These are phyloP conservation scores for Lamprologus tigripictilis DNA, from an alignment of 2,113 vertebrate species.

Conservation along the genomic window DNA sequence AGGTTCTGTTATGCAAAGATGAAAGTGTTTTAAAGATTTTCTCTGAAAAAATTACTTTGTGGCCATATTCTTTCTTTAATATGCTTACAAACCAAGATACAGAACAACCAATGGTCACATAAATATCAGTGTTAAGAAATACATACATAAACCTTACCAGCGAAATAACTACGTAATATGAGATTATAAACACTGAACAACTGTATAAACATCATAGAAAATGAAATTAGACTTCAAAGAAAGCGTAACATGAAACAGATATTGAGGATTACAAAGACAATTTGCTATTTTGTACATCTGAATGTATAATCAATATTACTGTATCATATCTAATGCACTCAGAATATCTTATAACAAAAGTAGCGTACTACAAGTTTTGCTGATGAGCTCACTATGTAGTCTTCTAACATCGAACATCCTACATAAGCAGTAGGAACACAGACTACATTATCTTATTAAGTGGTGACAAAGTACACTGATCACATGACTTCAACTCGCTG, in stretches of 20 bases:
- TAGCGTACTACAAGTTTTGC: fast-evolving
- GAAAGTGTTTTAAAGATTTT: neutral
- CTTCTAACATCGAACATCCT: neutral
- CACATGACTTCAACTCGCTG: neutral
- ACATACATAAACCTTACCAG: neutral
- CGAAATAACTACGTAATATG: fast-evolving
- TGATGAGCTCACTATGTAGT: neutral
- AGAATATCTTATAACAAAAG: neutral
- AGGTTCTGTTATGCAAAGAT: neutral
- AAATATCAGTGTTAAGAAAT: neutral
- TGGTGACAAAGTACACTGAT: neutral
- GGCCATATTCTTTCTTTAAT: neutral
- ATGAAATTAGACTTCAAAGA: neutral
- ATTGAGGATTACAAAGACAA: neutral
- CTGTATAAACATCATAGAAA: neutral
- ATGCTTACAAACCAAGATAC: neutral
- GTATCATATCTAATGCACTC: neutral
- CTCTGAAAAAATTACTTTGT: neutral
- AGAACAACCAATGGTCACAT: neutral
- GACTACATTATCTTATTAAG: fast-evolving
- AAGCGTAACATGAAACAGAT: fast-evolving
- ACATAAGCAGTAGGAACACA: neutral
- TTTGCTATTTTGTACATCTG: neutral
- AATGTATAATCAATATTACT: neutral
- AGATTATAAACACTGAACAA: neutral